Base-by-base conservation (phyloP, 2,888 invertebrate genomes). In the Eupeodes luniger region DNA sequence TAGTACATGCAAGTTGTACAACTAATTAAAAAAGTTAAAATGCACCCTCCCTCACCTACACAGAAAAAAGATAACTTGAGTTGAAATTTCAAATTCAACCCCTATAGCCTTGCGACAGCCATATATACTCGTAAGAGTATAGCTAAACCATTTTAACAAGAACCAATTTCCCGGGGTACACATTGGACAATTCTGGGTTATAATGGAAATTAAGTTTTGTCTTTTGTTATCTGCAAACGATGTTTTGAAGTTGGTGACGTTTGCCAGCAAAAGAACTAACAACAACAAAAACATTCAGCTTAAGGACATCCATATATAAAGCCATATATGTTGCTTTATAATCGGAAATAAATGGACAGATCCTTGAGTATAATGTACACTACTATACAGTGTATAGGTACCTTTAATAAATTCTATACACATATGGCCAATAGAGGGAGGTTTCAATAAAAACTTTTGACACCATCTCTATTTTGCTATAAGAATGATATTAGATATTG, bases 261-360 rank as follows among this genome's bases (percentile, higher is more conserved):
- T 16, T 70, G 70, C 57, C 55, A 57, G 59, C 14, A 59, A 59
- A 59, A 59, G 5, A 59, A 36, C 4, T 10, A 40, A 49, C 7
- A 62, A 4, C 47, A 49, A 36, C 44, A 47, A 16, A 49, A 49
- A 19, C 27, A 66, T 27, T 5, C 1, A 40, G 53, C 55, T 55
- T 9, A 14, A 55, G 70, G 55, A 55, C 59, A 72, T 72, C 72
- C 47, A 40, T 40, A 40, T 40, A 27, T 27, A 72, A 44, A 47
- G 70, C 87, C 6, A 5, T 36, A 36, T 7, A 36, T 19, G 19
- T 19, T 19, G 40, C 40, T 40, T 40, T 87, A 87, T 87, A 87
- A 87, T 87, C 84, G 87, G 72, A 81, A 84, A 87, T 81, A 87
- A 84, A 87, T 87, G 80, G 72, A 84, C 87, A 87, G 67, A 72